Percentiles rank a stretch among this genome's conserved stretches.
These are phyloP conservation scores for Centropristis striata DNA, from an alignment of 2,113 vertebrate species.

Conservation along the genomic window DNA sequence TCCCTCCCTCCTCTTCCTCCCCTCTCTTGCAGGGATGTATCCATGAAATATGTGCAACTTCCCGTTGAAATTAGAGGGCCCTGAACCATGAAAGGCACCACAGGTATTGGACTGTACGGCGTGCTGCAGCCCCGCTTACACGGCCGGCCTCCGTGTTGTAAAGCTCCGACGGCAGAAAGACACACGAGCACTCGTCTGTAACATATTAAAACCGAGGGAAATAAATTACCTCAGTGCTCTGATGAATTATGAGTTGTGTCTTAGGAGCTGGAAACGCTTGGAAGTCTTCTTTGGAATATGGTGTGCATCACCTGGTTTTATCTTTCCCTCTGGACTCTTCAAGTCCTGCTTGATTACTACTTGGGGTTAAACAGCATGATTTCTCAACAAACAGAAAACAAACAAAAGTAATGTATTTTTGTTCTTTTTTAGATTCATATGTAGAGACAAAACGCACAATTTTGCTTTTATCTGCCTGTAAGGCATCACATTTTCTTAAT, in stretches of 20 bases:
- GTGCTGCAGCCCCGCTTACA: conserved; percentile 80
- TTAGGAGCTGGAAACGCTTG: conserved; percentile 66
- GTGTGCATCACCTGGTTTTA: conserved; percentile 42
- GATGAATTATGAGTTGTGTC: conserved; percentile 96
- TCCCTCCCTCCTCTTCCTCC: conserved; percentile 82
- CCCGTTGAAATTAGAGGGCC: conserved; percentile 98
- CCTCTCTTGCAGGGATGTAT: conserved; percentile 83
- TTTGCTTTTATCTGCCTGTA: no score
- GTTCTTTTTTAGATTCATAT: no score
- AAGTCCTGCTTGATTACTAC: conserved; percentile 32
- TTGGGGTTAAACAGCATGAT: not conserved
- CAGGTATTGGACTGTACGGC: conserved; percentile 92
- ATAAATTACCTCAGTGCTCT: conserved; percentile 92
- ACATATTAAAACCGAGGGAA: conserved; percentile 98
- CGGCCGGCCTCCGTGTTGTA: conserved; percentile 88
- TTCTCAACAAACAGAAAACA: not conserved
- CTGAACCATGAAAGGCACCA: conserved; percentile 99
- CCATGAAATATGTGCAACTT: conserved; percentile 99
- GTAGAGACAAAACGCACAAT: no score
- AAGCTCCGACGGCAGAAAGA: conserved; percentile 91
- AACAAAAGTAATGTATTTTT: not conserved
- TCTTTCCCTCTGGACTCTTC: not conserved
- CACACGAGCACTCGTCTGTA: conserved; percentile 95
- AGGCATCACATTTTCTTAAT: no score
- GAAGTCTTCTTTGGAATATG: conserved; percentile 65